Evolutionary conservation across 2,888 invertebrate species (phyloP).

Genomic region (Drosophila pseudotalamancana): DNA sequence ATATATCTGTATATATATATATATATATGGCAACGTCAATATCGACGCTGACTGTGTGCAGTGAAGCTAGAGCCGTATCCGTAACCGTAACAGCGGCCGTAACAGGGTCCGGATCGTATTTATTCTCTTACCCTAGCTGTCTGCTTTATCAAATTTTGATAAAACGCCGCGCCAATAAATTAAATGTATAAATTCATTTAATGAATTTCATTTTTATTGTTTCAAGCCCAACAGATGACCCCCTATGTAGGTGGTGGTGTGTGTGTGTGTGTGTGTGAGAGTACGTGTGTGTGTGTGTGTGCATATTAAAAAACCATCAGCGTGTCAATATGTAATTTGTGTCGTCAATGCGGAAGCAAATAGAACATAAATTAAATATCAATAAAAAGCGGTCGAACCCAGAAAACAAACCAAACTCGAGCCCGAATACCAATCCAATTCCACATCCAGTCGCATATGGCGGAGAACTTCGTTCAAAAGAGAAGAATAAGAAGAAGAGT

Average conservation of each 20-base stretch:
- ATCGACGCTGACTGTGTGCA: slow-evolving; percentile 57
- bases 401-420: slow-evolving; percentile 13
- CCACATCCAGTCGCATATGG: slow-evolving; percentile 32
- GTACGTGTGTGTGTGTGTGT: slow-evolving; percentile 49
- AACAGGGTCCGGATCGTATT: slow-evolving; percentile 16
- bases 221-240: slow-evolving; percentile 64
- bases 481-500: slow-evolving; percentile 62
- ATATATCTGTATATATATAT: no score
- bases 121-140: slow-evolving; percentile 22
- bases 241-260: slow-evolving; percentile 6
- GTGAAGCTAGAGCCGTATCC: slow-evolving; percentile 60
- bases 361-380: slow-evolving; percentile 80
- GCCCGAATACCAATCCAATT: background rate
- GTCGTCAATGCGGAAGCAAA: slow-evolving; percentile 66
- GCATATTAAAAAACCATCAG: slow-evolving; percentile 82
- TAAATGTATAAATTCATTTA: slow-evolving; percentile 80
- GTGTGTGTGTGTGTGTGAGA: slow-evolving; percentile 20
- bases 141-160: slow-evolving; percentile 80
- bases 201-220: slow-evolving; percentile 77
- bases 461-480: slow-evolving; percentile 15
- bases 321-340: slow-evolving; percentile 82
- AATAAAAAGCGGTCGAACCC: slow-evolving; percentile 53
- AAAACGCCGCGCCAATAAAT: slow-evolving; percentile 77
- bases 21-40: slow-evolving; percentile 26
- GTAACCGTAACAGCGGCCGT: slow-evolving; percentile 10